Evolutionary conservation across 2,797 vertebrate species (phyloP), one percentile per base, ranked within the genome.

Genomic region (Acipenser transmontanus): DNA sequence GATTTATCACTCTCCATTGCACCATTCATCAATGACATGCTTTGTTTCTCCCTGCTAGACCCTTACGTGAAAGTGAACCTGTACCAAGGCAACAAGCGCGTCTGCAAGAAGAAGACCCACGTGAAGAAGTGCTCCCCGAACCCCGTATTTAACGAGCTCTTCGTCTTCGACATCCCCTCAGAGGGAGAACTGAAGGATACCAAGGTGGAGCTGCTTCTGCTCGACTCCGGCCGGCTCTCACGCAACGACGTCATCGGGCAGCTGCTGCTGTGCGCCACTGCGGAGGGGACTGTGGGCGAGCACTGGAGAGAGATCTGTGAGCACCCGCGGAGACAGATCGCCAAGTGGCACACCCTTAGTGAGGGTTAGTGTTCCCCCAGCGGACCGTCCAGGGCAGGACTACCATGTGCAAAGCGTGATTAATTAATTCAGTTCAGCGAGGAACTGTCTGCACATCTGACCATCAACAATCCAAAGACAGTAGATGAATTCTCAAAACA

Each of bases 301-400:
- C 97, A 99, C 82, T 99, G 97, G 97, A 94, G 94, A 59, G 96
- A 99, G 84, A 98, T 99, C 73, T 96, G 95, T 49, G 95, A 99
- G 81, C 96, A 95, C 66, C 97, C 97, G 3, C 92, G 97, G 75
- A 92, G 96, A 77, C 96, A 99, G 80, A 98, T 99, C 61, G 97
- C 97, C 71, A 99, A 98, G 79, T 99, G 97, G 97, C 97, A 99
- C 11, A 85, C 80, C 74, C 81, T 99, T 74, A 91, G 91, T 7
- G 95, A 96, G 75, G 95, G 94, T 76, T 98, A 97, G 82, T 50
- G 66, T 50, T 62, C 12, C 57, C 56, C 54, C 7, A 8, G 54
- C 54, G 12, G 54, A 57, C 12, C 2, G 12, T 7, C 54, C 54
- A 57, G 54, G 11, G 11, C 54, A 57, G 54, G 54, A 7, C 51